A percentile compares a stretch with the other conserved stretches of the same genome.
Conservation (phyloP, 2,888 invertebrate genomes). For the Phyllotreta striolata region DNA sequence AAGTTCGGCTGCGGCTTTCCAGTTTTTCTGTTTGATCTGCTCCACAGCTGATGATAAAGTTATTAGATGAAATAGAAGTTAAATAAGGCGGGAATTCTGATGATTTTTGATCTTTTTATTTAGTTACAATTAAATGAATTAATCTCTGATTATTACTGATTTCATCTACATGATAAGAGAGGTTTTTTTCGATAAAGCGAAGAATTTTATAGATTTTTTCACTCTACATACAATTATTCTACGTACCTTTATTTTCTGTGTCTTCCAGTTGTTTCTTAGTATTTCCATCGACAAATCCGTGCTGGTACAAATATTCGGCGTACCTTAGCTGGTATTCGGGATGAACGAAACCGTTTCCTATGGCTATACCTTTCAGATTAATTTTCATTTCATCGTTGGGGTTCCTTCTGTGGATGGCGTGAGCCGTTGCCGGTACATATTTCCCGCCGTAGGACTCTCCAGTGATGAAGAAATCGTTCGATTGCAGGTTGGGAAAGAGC, state of each 20-base stretch:
- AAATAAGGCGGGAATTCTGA: no score
- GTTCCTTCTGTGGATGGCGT: conserved; percentile 12
- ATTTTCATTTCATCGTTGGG: conserved; percentile 62
- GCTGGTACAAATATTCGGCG: conserved; percentile 74
- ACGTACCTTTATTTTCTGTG: conserved; percentile 19
- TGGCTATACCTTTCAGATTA: conserved; percentile 72
- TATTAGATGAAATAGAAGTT: no score
- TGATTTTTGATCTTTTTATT: no score
- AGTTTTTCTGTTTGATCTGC: conserved; percentile 24
- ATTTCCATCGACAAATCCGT: conserved; percentile 71
- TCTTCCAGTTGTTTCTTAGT: conserved; percentile 58
- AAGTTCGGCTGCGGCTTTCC: conserved; percentile 14
- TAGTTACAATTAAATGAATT: no score
- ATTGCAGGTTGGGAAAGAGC: conserved; percentile 76
- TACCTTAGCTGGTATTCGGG: conserved; percentile 76
- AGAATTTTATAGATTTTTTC: no score
- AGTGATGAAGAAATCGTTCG: conserved; percentile 81
- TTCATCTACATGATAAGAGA: not conserved
- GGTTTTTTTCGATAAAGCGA: not conserved
- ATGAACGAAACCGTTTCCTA: conserved; percentile 80
- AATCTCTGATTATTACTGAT: not conserved
- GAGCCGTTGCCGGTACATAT: conserved; percentile 70
- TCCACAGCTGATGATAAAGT: conserved; percentile 2
- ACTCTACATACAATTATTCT: not conserved
- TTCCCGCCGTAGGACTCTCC: conserved; percentile 90